These are phyloP conservation scores for Medauroidea extradentata DNA, from an alignment of 1,140 invertebrate species.

Conservation along the genomic window DNA sequence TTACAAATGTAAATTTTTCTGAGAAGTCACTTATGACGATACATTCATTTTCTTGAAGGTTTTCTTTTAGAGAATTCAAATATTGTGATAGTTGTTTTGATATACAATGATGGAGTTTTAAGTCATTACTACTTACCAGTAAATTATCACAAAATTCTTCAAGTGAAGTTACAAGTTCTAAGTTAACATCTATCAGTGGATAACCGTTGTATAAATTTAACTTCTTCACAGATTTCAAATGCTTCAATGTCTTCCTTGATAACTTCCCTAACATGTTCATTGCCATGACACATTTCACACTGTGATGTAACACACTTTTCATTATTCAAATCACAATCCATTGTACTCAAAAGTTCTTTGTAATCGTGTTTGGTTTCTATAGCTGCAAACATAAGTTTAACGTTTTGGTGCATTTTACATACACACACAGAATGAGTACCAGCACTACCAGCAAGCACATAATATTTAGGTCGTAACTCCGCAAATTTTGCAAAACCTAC, in stretches of 20 bases:
- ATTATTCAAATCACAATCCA: background rate
- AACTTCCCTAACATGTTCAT: background rate
- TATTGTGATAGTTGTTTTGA: slow-evolving; percentile 3
- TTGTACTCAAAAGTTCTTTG: slow-evolving; percentile 5
- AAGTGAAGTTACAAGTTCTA: slow-evolving; percentile 8
- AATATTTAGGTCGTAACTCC: slow-evolving; percentile 22
- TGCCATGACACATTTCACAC: background rate
- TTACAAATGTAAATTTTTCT: slow-evolving; percentile 27
- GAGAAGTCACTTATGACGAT: slow-evolving; percentile 25
- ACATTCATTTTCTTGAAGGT: slow-evolving; percentile 11
- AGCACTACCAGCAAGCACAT: slow-evolving; percentile 21
- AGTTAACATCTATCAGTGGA: slow-evolving; percentile 14
- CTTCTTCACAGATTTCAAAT: slow-evolving; percentile 6
- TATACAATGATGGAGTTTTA: slow-evolving; percentile 16
- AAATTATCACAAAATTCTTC: slow-evolving; percentile 15
- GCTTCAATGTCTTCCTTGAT: background rate
- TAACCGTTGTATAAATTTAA: slow-evolving; percentile 14
- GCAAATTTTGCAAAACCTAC: slow-evolving; percentile 24
- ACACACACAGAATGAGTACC: slow-evolving; percentile 26
- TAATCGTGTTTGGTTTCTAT: slow-evolving; percentile 3
- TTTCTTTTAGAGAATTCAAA: slow-evolving; percentile 16
- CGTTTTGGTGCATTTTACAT: slow-evolving; percentile 25
- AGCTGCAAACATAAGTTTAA: slow-evolving; percentile 24
- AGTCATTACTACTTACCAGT: background rate
- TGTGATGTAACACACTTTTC: background rate